Evolutionary conservation across 2,888 invertebrate species (phyloP).

Genomic region (Drosophila pseudotakahashii): DNA sequence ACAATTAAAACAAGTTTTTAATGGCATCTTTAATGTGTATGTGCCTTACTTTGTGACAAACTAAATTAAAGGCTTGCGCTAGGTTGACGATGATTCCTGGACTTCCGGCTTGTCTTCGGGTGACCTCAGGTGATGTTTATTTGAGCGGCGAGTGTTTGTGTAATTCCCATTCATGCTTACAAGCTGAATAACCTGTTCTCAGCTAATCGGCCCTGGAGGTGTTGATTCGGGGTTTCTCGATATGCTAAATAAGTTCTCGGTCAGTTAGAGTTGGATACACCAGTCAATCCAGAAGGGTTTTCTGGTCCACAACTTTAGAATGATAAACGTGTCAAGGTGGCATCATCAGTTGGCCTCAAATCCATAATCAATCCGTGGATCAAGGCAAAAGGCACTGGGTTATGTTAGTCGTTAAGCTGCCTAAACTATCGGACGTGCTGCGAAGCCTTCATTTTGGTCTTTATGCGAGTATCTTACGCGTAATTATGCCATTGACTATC

Average conservation of each 20-base stretch:
- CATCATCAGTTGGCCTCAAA: background rate
- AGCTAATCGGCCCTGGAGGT: constrained; percentile 29
- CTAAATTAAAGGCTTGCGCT: constrained; percentile 12
- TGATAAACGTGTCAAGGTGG: constrained; percentile 29
- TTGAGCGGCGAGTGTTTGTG: constrained; percentile 15
- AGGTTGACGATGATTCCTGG: constrained; percentile 26
- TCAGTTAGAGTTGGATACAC: background rate
- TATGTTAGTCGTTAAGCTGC: constrained; percentile 17
- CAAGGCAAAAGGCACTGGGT: constrained; percentile 35
- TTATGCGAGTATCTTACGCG: constrained; percentile 25
- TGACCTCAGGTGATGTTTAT: constrained; percentile 25
- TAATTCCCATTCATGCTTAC: constrained; percentile 43
- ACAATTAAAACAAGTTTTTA: constrained; percentile 30
- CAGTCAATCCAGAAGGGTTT: constrained; percentile 1
- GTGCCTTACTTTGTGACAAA: constrained; percentile 26
- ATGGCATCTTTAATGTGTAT: constrained; percentile 30
- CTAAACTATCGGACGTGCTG: constrained; percentile 51
- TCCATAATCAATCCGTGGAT: constrained; percentile 28
- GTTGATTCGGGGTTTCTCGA: constrained; percentile 14
- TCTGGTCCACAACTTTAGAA: background rate
- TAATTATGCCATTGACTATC: constrained; percentile 60
- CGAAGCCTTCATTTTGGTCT: constrained; percentile 46
- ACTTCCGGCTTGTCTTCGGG: constrained; percentile 34
- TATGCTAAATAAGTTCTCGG: constrained; percentile 20
- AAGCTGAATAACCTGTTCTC: constrained; percentile 35